A percentile compares a stretch with the other conserved stretches of the same genome.
Evolutionary conservation across 64 coral and sea anemone genomes (phyloP).

Genomic region (Dendronephthya gigantea): DNA sequence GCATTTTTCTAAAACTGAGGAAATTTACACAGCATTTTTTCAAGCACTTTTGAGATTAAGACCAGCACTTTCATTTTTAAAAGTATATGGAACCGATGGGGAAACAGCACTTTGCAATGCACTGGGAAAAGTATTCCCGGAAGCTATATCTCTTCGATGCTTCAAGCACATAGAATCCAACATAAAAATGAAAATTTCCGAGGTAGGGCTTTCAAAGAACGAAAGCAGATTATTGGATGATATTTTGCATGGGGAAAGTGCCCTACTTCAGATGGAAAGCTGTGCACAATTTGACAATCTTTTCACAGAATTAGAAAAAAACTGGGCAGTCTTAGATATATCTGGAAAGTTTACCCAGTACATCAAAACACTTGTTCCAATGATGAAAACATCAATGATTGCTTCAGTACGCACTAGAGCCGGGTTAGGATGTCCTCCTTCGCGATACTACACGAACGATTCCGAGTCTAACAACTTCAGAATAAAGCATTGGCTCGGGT

Average conservation of each 20-base stretch:
- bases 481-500: not conserved
- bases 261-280: not conserved
- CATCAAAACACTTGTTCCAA: not conserved
- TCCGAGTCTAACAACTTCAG: not conserved
- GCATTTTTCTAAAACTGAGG: conserved; percentile 26
- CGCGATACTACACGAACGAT: not conserved
- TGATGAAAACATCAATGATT: conserved; percentile 9
- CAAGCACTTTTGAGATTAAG: not conserved
- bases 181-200: conserved; percentile 12
- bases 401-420: not conserved
- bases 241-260: not conserved
- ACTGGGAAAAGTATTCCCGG: conserved; percentile 12
- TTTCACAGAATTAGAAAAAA: not conserved
- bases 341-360: not conserved
- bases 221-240: not conserved
- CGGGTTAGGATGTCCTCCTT: not conserved
- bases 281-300: not conserved
- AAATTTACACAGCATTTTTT: conserved; percentile 7
- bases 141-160: conserved; percentile 12
- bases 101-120: conserved; percentile 30
- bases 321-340: not conserved
- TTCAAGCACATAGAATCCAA: conserved; percentile 16
- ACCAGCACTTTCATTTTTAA: conserved; percentile 10
- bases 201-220: not conserved
- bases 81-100: conserved; percentile 10